phyloP scores from a whole-genome alignment of 2,113 vertebrate genomes.

The Thryonomys swinderianus region DNA sequence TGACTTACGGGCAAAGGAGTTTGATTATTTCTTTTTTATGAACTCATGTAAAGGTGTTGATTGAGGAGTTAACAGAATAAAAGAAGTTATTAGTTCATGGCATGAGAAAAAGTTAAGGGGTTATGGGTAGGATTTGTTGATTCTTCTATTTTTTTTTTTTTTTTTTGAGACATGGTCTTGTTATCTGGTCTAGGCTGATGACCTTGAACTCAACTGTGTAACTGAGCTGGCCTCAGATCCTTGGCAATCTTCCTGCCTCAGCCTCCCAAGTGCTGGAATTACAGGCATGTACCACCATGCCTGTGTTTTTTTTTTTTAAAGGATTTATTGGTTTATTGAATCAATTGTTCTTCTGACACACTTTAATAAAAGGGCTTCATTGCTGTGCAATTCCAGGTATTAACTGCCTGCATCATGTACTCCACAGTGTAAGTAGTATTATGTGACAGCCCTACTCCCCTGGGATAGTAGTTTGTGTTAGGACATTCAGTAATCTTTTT shows the following conservation, averaged over 20 bases:
- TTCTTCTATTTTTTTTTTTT: neutral
- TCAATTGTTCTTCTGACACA: neutral
- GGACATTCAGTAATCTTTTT: conserved; percentile 14
- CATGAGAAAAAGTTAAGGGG: conserved; percentile 37
- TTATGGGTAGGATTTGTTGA: neutral
- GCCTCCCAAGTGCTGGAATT: neutral
- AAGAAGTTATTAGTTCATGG: neutral
- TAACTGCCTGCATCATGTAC: neutral
- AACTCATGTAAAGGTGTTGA: conserved; percentile 23
- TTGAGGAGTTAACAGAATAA: neutral
- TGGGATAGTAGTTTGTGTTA: neutral
- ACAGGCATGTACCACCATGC: neutral
- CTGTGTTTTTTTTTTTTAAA: neutral
- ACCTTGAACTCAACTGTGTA: neutral
- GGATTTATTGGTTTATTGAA: neutral
- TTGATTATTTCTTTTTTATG: neutral
- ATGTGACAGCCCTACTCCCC: neutral
- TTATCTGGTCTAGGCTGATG: neutral
- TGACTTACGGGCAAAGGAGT: neutral
- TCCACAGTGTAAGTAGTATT: neutral
- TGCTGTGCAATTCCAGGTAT: neutral
- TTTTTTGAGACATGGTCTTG: neutral
- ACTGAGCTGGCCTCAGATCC: neutral
- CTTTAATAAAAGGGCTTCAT: neutral
- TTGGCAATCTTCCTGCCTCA: neutral